Base-by-base conservation (phyloP, 2,113 vertebrate genomes). In the Gallinago paraguaiae region DNA sequence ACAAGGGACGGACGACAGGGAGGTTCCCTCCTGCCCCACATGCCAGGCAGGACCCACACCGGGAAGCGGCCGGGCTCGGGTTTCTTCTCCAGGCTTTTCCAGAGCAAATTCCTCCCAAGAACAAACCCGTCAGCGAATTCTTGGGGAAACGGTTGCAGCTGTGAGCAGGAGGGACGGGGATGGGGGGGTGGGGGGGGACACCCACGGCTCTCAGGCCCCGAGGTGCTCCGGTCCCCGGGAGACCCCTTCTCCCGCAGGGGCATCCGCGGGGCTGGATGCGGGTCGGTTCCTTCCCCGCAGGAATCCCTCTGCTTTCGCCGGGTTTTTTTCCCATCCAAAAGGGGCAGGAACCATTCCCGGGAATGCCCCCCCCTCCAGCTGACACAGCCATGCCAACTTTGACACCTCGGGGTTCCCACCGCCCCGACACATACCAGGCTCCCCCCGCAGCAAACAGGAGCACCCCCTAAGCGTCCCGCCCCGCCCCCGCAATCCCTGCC, bases 31-130 rank as follows among this genome's bases (percentile, higher is more conserved):
- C 48, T 0, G 2, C 25, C 25, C 35, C 6, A 1, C 3, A 1
- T 82, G 51, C 77, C 83, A 81, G 61, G 57, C 70, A 7, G 11
- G 68, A 56, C 48, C 71, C 4, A 1, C 7, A 2, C 35, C 31
- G 39, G 37, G 45, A 85, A 70, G n/a, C 64, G 35, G 65, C 17
- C 39, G 14, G 71, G 59, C 79, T 96, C 92, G 61, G 63, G 63
- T 96, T 97, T 95, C 93, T 97, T 95, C 93, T 69, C 70, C 35
- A 67, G 46, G 60, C 60, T 90, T 90, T 93, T 95, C 64, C 82
- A 86, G 50, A 88, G 35, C 17, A 15, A 92, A 94, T 95, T 89
- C 89, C 77, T 95, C 77, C 25, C 48, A 51, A 68, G 89, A 97
- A 72, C 83, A 68, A 71, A 67, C 10, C 35, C 20, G 28, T 91